A percentile compares a stretch with the other conserved stretches of the same genome.
These are phyloP conservation scores for Lerista edwardsae DNA, from an alignment of 2,797 vertebrate species.

Conservation along the genomic window DNA sequence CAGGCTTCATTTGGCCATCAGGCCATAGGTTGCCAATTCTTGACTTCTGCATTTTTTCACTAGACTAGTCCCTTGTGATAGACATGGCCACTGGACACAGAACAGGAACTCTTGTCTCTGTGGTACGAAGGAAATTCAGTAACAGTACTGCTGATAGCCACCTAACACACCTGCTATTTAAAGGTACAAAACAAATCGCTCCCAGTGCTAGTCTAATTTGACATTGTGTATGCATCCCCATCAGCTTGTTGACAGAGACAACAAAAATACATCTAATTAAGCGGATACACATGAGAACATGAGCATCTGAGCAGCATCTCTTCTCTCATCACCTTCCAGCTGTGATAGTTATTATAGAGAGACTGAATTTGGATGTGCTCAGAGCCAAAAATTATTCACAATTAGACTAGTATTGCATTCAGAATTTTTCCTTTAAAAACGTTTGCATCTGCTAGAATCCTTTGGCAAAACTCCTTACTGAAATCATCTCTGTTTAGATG, in stretches of 20 bases:
- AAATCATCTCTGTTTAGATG: conserved; percentile 30
- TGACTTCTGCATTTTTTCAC: not conserved
- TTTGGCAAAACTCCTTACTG: not conserved
- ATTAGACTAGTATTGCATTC: conserved; percentile 35
- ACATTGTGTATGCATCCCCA: conserved; percentile 8
- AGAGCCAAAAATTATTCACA: conserved; percentile 49
- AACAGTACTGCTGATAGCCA: conserved; percentile 1
- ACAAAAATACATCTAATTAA: conserved; percentile 51
- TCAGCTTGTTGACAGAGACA: conserved; percentile 36
- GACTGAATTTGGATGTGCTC: conserved; percentile 53
- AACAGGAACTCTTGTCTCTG: not conserved
- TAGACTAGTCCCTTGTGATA: not conserved
- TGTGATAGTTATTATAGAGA: conserved; percentile 54
- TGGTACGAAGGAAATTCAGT: conserved; percentile 1
- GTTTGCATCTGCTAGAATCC: conserved; percentile 5
- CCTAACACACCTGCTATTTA: conserved; percentile 2
- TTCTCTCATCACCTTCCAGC: conserved; percentile 51
- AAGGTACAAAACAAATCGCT: not conserved
- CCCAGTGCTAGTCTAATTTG: not conserved
- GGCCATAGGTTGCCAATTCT: too few species aligned
- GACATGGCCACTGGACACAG: conserved; percentile 10
- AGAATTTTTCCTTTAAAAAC: conserved; percentile 18
- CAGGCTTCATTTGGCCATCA: too few species aligned
- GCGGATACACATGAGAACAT: conserved; percentile 9
- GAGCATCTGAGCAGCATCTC: conserved; percentile 49